Base-by-base conservation (phyloP, 2,113 vertebrate species). In the Nesoenas mayeri region DNA sequence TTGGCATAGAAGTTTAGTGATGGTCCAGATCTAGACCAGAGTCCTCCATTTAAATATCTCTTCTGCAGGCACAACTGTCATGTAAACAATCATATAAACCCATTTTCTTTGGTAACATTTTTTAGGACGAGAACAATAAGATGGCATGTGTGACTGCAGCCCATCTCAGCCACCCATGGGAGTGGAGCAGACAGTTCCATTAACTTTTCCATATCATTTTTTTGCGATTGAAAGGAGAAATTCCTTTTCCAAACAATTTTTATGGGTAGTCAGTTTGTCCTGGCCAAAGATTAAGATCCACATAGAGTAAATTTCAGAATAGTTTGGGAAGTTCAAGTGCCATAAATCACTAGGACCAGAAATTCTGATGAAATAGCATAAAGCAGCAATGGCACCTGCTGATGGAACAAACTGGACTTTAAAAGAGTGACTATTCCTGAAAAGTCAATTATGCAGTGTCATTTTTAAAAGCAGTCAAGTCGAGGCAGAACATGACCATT, bases 41-140 rank as follows among this genome's bases (percentile, higher is more conserved):
- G 71, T 29, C 29, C 36, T 12, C 34, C 2, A 3, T 17, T 51
- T 47, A 72, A 80, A 72, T 60, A 71, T 61, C 54, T 61, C 67
- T 78, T 93, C 75, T 84, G 29, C 53, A 83, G 79, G 42, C 64
- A 80, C 38, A 88, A 85, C 64, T 79, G 70, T 29, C 75, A 50
- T 71, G 51, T 71, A 83, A 90, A 91, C 60, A 80, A 64, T 32
- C 9, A 90, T 62, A 62, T 73, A 91, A 88, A 0, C 20, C 20
- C 57, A 82, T 85, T 90, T 94, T 93, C 71, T 90, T 73, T 91
- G 67, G 60, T 64, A 89, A 93, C 11, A 38, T 42, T 89, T 93
- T 91, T 93, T 72, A 79, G 70, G 12, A 84, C 29, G 25, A 93
- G 75, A 96, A 96, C 71, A 94, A 80, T 96, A 86, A 88, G 79